A percentile compares a stretch with the other conserved stretches of the same genome.
Conservation (phyloP, 2,113 vertebrate genomes). For the Struthio camelus region DNA sequence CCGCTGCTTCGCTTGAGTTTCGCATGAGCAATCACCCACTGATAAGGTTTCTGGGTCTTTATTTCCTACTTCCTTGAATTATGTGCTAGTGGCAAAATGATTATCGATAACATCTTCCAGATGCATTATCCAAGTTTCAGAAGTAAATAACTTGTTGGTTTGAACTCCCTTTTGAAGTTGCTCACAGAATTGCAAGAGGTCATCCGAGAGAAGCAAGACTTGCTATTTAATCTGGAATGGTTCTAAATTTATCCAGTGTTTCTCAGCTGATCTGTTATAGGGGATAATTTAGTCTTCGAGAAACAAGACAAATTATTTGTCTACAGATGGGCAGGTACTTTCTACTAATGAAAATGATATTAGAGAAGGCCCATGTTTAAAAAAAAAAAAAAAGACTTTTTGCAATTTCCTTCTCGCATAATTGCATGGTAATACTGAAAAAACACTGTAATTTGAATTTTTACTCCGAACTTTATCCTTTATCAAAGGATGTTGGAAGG, state of each 20-base stretch:
- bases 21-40: background rate
- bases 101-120: slow-evolving; percentile 15
- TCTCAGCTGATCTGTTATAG: slow-evolving; percentile 22
- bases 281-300: slow-evolving; percentile 36
- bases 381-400: background rate
- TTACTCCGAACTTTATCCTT: background rate
- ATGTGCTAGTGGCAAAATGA: background rate
- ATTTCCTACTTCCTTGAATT: background rate
- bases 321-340: background rate
- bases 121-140: background rate
- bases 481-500: background rate
- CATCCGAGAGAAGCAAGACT: slow-evolving; percentile 26
- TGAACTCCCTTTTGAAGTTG: background rate
- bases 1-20: background rate
- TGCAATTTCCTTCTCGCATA: background rate
- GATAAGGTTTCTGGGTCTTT: background rate
- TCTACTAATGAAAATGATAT: slow-evolving; percentile 29
- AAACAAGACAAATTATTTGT: slow-evolving; percentile 30
- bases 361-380: background rate
- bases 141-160: background rate
- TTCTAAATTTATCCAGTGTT: background rate
- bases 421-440: slow-evolving; percentile 8
- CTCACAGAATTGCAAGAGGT: background rate
- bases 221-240: background rate
- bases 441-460: slow-evolving; percentile 4